Evolutionary conservation across 2,797 vertebrate genomes (phyloP).

Genomic region (Tachyglossus aculeatus): DNA sequence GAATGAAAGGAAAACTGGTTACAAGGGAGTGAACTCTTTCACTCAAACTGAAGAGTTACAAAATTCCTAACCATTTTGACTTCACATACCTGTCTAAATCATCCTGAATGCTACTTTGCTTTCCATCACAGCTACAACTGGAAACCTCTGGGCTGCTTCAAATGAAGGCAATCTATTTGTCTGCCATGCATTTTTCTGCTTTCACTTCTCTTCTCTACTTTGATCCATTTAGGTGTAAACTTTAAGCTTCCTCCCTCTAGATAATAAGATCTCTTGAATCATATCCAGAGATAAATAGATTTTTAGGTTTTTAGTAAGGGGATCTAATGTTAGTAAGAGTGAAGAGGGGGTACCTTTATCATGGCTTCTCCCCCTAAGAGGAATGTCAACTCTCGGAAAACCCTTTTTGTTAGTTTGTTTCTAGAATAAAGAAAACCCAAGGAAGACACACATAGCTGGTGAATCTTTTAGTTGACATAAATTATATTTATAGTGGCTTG

Average conservation of each 20-base stretch:
- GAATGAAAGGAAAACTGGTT: slow-evolving; percentile 22
- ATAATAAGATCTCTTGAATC: slow-evolving; percentile 3
- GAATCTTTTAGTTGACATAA: neutral
- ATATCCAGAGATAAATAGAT: neutral
- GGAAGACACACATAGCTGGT: neutral
- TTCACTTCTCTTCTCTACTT: neutral
- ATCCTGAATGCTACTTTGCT: slow-evolving; percentile 5
- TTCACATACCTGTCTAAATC: slow-evolving; percentile 11
- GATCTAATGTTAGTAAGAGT: neutral
- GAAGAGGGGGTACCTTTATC: rapidly evolving
- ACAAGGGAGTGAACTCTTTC: neutral
- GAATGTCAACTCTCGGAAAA: neutral
- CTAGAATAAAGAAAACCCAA: neutral
- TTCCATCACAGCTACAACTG: slow-evolving; percentile 14
- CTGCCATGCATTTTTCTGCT: neutral
- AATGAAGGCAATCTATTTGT: neutral
- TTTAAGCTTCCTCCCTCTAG: slow-evolving; percentile 6
- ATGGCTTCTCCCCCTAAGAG: neutral
- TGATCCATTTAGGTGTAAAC: slow-evolving; percentile 12
- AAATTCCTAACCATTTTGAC: slow-evolving; percentile 7
- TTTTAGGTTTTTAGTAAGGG: neutral
- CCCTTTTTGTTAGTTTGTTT: neutral
- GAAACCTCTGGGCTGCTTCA: slow-evolving; percentile 17
- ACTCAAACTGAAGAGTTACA: slow-evolving; percentile 27
- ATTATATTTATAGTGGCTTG: neutral